Conservation (phyloP, 2,797 vertebrate genomes). For the Antrozous pallidus region DNA sequence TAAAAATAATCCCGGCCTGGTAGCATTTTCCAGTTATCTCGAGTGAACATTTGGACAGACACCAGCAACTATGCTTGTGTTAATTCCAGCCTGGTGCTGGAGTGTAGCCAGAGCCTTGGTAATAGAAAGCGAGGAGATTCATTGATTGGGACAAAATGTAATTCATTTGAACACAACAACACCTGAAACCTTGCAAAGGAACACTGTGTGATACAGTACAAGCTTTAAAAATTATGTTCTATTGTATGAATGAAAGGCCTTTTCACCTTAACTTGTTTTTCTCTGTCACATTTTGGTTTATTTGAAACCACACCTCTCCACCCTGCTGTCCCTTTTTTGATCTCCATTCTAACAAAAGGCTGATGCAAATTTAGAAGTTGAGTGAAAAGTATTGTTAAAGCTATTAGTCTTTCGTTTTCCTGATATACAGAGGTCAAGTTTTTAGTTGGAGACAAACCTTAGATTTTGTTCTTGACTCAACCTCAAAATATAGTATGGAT, state of each 20-base stretch:
- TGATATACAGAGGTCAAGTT: not conserved
- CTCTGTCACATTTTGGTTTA: slow-evolving; percentile 70
- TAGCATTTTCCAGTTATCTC: slow-evolving; percentile 76
- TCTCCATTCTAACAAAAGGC: not conserved
- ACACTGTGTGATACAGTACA: slow-evolving; percentile 17
- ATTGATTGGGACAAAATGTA: slow-evolving; percentile 80
- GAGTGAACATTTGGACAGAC: slow-evolving; percentile 50
- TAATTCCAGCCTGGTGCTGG: slow-evolving; percentile 60
- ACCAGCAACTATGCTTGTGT: slow-evolving; percentile 50
- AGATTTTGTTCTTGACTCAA: slow-evolving; percentile 28
- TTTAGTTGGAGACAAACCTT: not conserved
- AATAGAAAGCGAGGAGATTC: slow-evolving; percentile 73
- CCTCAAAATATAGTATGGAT: not conserved
- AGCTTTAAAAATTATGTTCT: slow-evolving; percentile 63
- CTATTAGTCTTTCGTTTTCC: slow-evolving; percentile 1
- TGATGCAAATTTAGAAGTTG: slow-evolving; percentile 6
- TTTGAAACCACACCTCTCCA: slow-evolving; percentile 18
- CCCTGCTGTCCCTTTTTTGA: not conserved
- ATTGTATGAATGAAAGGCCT: slow-evolving; percentile 70
- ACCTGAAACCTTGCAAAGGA: slow-evolving; percentile 72
- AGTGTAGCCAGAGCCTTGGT: slow-evolving; percentile 72
- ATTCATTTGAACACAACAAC: slow-evolving; percentile 75
- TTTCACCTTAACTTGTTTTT: slow-evolving; percentile 59
- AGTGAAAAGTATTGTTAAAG: not conserved
- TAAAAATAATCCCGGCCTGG: slow-evolving; percentile 80